Base-by-base conservation (phyloP, 64 coral and sea anemone genomes). In the Montipora foliosa region DNA sequence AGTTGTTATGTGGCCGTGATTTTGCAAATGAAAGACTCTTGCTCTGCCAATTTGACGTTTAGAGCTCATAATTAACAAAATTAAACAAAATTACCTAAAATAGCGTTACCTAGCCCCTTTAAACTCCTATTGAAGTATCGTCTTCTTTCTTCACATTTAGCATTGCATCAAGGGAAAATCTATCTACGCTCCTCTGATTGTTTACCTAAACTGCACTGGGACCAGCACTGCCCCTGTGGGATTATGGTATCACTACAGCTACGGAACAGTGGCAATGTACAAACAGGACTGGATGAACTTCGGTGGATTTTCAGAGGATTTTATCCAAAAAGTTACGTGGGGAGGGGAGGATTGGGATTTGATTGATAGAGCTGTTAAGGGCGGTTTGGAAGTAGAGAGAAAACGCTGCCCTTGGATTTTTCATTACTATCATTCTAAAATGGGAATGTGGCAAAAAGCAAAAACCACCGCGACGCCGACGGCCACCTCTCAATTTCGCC, bases 271-370 rank as follows among this genome's bases (percentile, higher is more conserved):
- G 19, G 88, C 79, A 11, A 83, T 57, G 20, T 91, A 70, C 88
- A 95, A 95, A 59, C 75, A 81, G 55, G 93, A 95, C 53, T 95
- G 93, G 93, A 47, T 77, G 21, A 74, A 50, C 59, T 88, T 92
- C 74, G 67, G 90, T 29, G 92, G 92, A 49, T 93, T 87, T 44
- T 71, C 74, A 19, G 25, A 47, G 77, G 44, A 80, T 47, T 67
- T 78, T 15, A 7, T 20, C 17, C 47, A 50, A 6, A 86, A 86
- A 16, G 44, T 71, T 2, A 79, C 82, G 8, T 93, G 92, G 92
- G 92, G 92, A 48, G 92, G 92, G 13, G 92, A 93, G 8, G 92
- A 93, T 60, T 93, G 92, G 92, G 83, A 93, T 46, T 15, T 93
- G n/a, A 93, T 93, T 15, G 92, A 93, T 64, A 50, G 80, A 2